Base-by-base conservation (phyloP, 2,888 invertebrate genomes). In the Macrophya alboannulata region DNA sequence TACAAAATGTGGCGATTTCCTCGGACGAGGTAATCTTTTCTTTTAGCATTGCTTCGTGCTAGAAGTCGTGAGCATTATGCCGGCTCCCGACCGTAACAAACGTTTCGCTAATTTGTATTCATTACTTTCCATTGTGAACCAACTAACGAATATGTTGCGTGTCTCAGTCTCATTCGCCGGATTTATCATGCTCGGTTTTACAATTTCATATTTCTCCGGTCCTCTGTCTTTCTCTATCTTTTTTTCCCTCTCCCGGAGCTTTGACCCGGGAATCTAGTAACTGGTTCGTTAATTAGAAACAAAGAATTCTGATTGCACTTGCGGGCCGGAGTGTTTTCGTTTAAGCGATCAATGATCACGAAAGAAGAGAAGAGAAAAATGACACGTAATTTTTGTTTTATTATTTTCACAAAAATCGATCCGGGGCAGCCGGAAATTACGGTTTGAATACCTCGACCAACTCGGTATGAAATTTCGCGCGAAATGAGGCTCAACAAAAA, bases 61-160 rank as follows among this genome's bases (percentile, higher is more conserved):
- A 81, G 81, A 62, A 81, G 59, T 81, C 81, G 81, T 81, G 81
- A 81, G 62, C 81, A 43, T 81, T 81, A 81, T n/a, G 21, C 81
- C 40, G 21, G 37, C 10, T 62, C 21, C 43, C 62, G 15, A 81
- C 40, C 81, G 81, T 59, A 81, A 81, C 81, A 81, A 81, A 81
- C 81, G 81, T 81, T 81, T 81, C 81, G 40, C 81, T 81, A 81
- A 81, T 81, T 81, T 81, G 81, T 81, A 81, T 81, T 81, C 81
- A 81, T 81, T 81, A 81, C 15, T 81, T 81, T 62, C 81, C 43
- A 81, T 81, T 62, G 81, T 81, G 62, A 81, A 62, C 43, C 81
- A 62, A 81, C 81, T 81, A 81, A 81, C 81, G 81, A 81, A 81
- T 81, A 62, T 81, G 81, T 81, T 81, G 81, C 81, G 81, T 81